Evolutionary conservation across 2,797 vertebrate species (phyloP), one percentile per base, ranked within the genome.

Genomic region (Odontamblyopus rebecca): DNA sequence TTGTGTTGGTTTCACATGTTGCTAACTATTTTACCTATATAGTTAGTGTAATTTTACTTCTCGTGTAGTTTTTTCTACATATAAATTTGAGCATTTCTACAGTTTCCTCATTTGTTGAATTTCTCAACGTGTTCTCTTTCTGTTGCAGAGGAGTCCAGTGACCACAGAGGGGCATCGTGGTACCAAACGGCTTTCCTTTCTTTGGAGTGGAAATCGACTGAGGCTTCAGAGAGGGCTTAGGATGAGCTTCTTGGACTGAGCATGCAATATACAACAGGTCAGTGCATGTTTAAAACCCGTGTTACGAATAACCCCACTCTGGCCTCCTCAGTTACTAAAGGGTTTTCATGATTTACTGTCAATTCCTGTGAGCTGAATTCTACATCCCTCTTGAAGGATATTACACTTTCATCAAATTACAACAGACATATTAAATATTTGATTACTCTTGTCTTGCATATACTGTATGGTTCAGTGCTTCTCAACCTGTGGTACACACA

Each of bases 391-490:
- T 94, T 93, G 60, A 88, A 90, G 88, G 93, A 92, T 95, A 95
- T 96, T 93, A 95, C 94, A 93, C 93, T 95, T 95, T 96, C 94
- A 95, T 96, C 94, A 95, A 95, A 96, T 97, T 96, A 96, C 93
- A 95, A 92, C 93, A 89, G 91, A 91, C 44, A 94, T 94, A 95
- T 92, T 94, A 93, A 96, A 95, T 96, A 95, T 96, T 96, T 96
- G 87, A 95, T 51, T 51, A 95, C 95, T 96, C 93, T 95, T 93
- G 96, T 97, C 76, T 62, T 27, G 38, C 59, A 19, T 64, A 72
- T 54, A 76, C 67, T 30, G 57, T 62, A 59, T 59, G n/a, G 7
- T 60, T 29, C 26, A 59, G 57, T 61, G 0, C 16, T 71, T 73
- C 38, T 27, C 70, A 69, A 19, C 19, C 23, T 57, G 54, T 57